Evolutionary conservation across 2,113 vertebrate species (phyloP), one percentile per base, ranked within the genome.

Genomic region (Bathybates hornii): DNA sequence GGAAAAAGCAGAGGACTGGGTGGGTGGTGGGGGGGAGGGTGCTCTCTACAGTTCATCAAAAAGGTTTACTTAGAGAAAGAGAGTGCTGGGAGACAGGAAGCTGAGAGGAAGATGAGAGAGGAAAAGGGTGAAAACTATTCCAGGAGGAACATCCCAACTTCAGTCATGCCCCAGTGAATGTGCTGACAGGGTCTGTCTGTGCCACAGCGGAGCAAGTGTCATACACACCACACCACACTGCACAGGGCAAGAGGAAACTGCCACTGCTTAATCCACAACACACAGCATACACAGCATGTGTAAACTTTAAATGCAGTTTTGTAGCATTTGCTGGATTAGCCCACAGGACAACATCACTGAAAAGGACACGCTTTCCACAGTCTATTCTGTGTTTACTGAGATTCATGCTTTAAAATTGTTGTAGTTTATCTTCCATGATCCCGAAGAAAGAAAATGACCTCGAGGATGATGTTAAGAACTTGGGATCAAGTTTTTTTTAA

Each of bases 181-280:
- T 92, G 90, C 92, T 96, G 95, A 96, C 95, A 95, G 93, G 88
- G 91, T 91, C 90, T 93, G 94, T 84, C 86, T 84, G 87, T 29
- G 21, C 85, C 89, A 76, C 89, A 50, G 68, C 9, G 82, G 85
- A 92, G 82, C 91, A 87, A 89, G 83, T 94, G 93, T 93, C 90
- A 93, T 66, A 81, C 88, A 86, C 87, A 87, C 57, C 61, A 84
- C 89, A 89, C 48, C 61, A 34, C 52, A 41, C 83, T 48, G 76
- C 91, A 81, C 84, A 68, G 53, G 80, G 89, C 82, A 76, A 34
- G 63, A 71, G 52, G 61, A 24, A 89, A 89, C 73, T 27, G 24
- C 10, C 41, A 73, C 54, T 24, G 38, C 29, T 82, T 91, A 91
- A 91, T 84, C 68, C 85, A 7, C 1, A 63, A 48, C 76, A 68